Evolutionary conservation across 2,888 invertebrate species (phyloP).

Genomic region (Lochmaea crataegi): DNA sequence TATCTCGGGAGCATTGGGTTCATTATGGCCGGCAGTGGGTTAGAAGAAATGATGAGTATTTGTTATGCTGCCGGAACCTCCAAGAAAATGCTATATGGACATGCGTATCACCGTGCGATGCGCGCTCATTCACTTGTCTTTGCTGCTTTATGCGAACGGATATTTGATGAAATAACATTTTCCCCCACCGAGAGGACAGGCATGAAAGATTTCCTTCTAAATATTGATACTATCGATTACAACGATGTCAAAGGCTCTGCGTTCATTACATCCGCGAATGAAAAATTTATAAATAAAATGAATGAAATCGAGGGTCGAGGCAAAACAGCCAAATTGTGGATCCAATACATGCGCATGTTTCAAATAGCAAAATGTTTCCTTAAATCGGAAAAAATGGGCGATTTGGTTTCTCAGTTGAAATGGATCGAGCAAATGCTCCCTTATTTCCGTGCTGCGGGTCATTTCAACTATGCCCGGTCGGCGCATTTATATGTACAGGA

Average conservation of each 20-base stretch:
- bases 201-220: too few species aligned
- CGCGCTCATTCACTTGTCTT: constrained; percentile 12
- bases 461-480: constrained; percentile 12
- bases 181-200: too few species aligned
- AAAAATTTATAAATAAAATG: too few species aligned
- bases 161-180: too few species aligned
- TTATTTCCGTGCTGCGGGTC: constrained; percentile 8
- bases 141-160: constrained; percentile 12
- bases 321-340: too few species aligned
- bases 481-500: not conserved
- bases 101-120: not conserved
- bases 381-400: too few species aligned
- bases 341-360: too few species aligned
- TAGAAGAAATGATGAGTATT: not conserved
- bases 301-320: too few species aligned
- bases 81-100: not conserved
- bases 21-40: constrained; percentile 3
- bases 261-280: too few species aligned
- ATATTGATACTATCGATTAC: too few species aligned
- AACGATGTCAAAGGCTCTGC: too few species aligned
- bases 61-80: not conserved
- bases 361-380: too few species aligned
- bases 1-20: not conserved
- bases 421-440: not conserved
- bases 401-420: not conserved